Evolutionary conservation across 35 echinoderm and acorn worm genomes (phyloP).

Genomic region (Apostichopus californicus): DNA sequence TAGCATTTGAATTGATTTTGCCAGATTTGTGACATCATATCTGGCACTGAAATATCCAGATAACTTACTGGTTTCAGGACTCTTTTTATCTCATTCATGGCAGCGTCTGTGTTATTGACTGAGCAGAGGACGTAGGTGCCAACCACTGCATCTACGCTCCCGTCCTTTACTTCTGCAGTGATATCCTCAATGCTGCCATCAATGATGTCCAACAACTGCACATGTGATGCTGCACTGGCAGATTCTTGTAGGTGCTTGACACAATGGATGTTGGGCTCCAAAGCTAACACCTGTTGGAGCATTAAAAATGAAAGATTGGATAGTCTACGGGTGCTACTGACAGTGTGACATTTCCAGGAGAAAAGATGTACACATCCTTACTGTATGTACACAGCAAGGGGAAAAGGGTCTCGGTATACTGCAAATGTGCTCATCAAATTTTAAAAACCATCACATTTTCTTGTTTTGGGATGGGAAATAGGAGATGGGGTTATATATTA

Average conservation of each 20-base stretch:
- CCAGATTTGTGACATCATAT: no score
- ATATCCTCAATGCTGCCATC: slow-evolving; percentile 46
- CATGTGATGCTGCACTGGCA: slow-evolving; percentile 19
- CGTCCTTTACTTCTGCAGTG: slow-evolving; percentile 21
- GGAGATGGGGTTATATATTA: no score
- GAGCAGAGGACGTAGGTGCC: slow-evolving; percentile 58
- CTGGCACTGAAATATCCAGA: no score
- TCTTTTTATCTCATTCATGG: slow-evolving; percentile 49
- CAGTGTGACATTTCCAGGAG: no score
- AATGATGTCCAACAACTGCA: slow-evolving; percentile 3
- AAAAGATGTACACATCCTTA: no score
- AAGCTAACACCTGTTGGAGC: slow-evolving; percentile 50
- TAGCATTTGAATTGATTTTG: no score
- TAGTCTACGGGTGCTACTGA: no score
- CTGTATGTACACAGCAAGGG: no score
- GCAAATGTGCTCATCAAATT: no score
- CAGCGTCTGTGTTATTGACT: slow-evolving; percentile 48
- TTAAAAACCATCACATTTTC: no score
- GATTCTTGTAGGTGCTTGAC: slow-evolving; percentile 31
- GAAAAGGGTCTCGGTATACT: no score
- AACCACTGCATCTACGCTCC: slow-evolving; percentile 65
- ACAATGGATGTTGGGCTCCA: slow-evolving; percentile 66
- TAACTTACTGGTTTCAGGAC: slow-evolving; percentile 71
- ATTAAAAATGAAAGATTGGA: background rate
- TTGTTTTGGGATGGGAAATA: no score